Conservation (phyloP, 1,140 invertebrate species). For the Drosophila pallidifrons region DNA sequence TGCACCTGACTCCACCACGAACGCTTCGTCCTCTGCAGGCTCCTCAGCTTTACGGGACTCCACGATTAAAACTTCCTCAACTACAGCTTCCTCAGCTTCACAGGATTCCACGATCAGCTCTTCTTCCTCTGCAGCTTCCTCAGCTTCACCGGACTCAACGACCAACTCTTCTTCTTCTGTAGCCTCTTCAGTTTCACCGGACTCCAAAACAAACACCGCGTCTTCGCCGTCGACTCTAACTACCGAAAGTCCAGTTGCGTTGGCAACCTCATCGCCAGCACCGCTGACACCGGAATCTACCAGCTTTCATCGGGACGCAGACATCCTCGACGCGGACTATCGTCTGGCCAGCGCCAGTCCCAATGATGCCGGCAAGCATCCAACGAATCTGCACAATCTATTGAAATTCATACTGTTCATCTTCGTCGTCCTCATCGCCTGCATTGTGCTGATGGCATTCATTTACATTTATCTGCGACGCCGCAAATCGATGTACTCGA, state of each 20-base stretch:
- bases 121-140: not conserved
- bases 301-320: constrained; percentile 30
- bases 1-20: not conserved
- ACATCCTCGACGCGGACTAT: constrained; percentile 24
- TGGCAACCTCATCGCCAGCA: constrained; percentile 20
- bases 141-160: not conserved
- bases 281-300: constrained; percentile 37
- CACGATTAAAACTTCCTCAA: not conserved
- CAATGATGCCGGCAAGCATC: not conserved
- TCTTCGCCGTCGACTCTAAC: not conserved
- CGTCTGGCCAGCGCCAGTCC: constrained; percentile 23
- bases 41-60: not conserved
- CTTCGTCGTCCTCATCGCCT: not conserved
- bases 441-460: not conserved
- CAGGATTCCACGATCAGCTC: no score
- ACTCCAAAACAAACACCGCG: not conserved
- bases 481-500: constrained; percentile 27
- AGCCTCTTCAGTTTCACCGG: not conserved
- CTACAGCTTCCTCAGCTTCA: not conserved
- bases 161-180: not conserved
- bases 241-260: not conserved
- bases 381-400: not conserved
- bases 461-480: constrained; percentile 8
- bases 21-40: not conserved
- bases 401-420: not conserved